A percentile compares a stretch with the other conserved stretches of the same genome.
phyloP scores from a whole-genome alignment of 2,113 vertebrate genomes.

The Petroica traversi region DNA sequence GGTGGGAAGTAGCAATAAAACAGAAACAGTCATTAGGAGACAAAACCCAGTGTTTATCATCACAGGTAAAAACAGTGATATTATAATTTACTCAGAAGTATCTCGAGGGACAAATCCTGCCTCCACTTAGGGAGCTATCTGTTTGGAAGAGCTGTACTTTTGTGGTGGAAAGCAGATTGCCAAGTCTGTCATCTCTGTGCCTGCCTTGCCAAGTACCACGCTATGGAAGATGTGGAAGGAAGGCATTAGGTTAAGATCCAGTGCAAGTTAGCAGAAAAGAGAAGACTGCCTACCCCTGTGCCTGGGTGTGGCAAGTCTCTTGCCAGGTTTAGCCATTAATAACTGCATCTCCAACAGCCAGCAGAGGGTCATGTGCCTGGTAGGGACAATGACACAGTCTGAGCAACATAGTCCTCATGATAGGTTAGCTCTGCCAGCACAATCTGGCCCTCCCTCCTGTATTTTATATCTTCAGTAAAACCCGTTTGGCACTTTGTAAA shows the following conservation, averaged over 20 bases:
- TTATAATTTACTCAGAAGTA: constrained; percentile 28
- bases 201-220: not conserved
- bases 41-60: constrained; percentile 35
- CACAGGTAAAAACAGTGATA: constrained; percentile 19
- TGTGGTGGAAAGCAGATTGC: not conserved
- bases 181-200: not conserved
- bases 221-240: not conserved
- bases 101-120: constrained; percentile 1
- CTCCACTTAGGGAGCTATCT: not conserved
- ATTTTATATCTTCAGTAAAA: not conserved
- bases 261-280: not conserved
- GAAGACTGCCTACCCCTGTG: not conserved
- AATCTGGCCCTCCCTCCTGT: not conserved
- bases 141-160: not conserved
- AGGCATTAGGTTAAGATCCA: not conserved
- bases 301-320: not conserved
- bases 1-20: constrained; percentile 59
- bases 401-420: not conserved
- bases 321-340: not conserved
- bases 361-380: not conserved
- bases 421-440: not conserved
- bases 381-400: not conserved
- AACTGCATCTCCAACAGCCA: not conserved
- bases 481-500: not conserved
- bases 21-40: constrained; percentile 59